phyloP scores from a whole-genome alignment of 2,113 vertebrate species.

The Rafetus swinhoei region DNA sequence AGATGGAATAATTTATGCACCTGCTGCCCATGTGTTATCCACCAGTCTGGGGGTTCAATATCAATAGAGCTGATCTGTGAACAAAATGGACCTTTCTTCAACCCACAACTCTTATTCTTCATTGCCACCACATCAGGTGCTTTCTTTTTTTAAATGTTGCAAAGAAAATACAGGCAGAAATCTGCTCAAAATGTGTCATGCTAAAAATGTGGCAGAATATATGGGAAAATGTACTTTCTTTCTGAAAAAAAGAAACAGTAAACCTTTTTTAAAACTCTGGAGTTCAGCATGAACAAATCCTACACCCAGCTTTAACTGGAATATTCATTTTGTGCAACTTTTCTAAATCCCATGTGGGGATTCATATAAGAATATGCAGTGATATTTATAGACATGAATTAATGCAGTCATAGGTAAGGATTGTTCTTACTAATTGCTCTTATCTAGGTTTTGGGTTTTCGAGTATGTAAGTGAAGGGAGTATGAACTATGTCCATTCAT shows the following conservation, averaged over 20 bases:
- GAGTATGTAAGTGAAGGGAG: neutral
- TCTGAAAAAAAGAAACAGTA: neutral
- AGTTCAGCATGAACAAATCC: neutral
- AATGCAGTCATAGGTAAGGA: fast-evolving
- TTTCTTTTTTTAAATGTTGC: neutral
- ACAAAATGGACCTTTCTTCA: fast-evolving
- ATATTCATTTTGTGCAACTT: neutral
- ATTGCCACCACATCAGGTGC: fast-evolving
- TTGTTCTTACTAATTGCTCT: fast-evolving
- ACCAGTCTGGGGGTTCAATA: neutral
- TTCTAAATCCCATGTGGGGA: neutral
- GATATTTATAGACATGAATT: neutral
- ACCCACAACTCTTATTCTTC: fast-evolving
- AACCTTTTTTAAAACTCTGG: neutral
- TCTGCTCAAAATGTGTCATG: neutral
- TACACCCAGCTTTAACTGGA: neutral
- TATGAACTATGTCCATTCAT: neutral
- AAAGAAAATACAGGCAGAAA: neutral
- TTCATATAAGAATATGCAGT: neutral
- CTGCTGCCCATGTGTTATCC: fast-evolving
- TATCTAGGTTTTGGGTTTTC: neutral
- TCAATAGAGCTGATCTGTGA: fast-evolving
- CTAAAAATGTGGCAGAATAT: neutral
- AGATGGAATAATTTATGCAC: neutral
- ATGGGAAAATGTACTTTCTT: neutral